Conservation (phyloP, 2,113 vertebrate species). For the Vidua macroura region DNA sequence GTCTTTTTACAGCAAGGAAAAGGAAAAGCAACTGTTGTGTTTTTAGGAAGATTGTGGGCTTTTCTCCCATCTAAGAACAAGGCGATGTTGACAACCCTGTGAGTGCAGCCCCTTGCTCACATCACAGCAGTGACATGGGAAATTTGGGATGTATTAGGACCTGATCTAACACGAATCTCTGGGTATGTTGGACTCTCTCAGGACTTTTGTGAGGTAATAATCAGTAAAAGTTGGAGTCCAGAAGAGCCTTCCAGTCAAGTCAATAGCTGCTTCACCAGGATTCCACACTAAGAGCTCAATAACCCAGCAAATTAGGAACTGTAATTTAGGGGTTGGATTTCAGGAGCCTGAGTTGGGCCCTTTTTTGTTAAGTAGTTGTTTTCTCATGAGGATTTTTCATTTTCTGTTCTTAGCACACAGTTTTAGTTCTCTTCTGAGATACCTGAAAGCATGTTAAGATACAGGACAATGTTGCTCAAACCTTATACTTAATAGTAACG, state of each 20-base stretch:
- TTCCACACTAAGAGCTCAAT: background rate
- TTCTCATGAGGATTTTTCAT: background rate
- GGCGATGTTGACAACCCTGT: background rate
- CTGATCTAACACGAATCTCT: accelerated
- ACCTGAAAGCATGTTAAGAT: background rate
- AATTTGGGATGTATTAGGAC: background rate
- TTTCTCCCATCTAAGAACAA: background rate
- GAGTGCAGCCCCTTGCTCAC: background rate
- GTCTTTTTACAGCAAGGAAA: background rate
- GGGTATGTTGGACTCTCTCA: background rate
- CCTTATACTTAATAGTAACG: background rate
- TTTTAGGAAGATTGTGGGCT: background rate
- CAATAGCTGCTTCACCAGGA: background rate
- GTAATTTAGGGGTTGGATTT: background rate
- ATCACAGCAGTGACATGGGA: background rate
- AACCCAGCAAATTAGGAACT: background rate
- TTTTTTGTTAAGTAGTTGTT: background rate
- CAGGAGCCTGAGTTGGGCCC: background rate
- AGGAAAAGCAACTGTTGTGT: background rate
- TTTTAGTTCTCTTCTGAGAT: background rate
- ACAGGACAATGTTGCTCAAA: background rate
- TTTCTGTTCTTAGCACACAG: background rate
- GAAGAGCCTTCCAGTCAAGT: background rate
- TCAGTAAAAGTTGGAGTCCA: background rate
- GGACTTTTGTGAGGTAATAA: background rate